Evolutionary conservation across 2,888 invertebrate species (phyloP), one percentile per base, ranked within the genome.

Genomic region (Drosophila eohydei): DNA sequence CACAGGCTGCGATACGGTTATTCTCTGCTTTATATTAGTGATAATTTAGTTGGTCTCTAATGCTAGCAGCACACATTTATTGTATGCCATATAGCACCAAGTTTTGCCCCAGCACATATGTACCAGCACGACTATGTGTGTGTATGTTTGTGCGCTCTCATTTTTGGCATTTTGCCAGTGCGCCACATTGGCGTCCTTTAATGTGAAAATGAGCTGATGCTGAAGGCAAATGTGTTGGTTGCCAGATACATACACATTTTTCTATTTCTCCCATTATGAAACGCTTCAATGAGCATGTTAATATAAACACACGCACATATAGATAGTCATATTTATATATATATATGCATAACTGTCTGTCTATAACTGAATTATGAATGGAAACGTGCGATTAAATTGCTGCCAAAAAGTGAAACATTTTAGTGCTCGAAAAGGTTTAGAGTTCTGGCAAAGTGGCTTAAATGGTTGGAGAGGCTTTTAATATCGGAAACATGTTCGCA

Each of bases 41-140:
- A 89, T 87, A 87, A 87, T 89, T 87, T 89, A 84, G 89, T 87
- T 87, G 87, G 80, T 89, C 83, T 89, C 84, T 75, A 65, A 84
- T 78, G 84, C 74, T 81, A 69, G 65, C 71, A 77, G 65, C 77
- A 67, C 58, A 75, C 76, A 80, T 79, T 77, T 81, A 78, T 62
- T 59, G 80, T 78, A 83, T 30, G 30, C 48, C 4, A 30, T 28
- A 9, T 4, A 30, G 28, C 28, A 46, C 28, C 43, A 28, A 64
- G 52, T 41, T 62, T 21, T 38, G 32, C 12, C 21, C 59, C 38
- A 44, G 28, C 60, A 71, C 56, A 67, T 74, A 63, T 64, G 57
- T 56, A 70, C 8, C 30, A 40, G 21, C 14, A 6, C 26, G 2
- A 2, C 7, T 41, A 11, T 40, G 8, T 55, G 5, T 50, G 38